Evolutionary conservation across 1,140 invertebrate species (phyloP).

Genomic region (Drosophila teissieri): DNA sequence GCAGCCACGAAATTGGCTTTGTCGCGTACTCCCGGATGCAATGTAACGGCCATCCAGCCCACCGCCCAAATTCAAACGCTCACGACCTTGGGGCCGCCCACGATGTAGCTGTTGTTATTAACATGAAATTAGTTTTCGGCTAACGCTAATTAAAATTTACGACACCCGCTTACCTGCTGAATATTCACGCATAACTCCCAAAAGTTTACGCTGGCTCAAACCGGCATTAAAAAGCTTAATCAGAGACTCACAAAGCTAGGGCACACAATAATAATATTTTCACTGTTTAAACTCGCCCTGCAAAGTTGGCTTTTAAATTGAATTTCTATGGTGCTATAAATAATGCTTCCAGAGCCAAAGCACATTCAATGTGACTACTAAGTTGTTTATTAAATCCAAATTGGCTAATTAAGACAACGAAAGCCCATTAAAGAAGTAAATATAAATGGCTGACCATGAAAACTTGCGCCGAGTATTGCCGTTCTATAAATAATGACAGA

Average conservation of each 20-base stretch:
- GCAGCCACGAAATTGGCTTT: constrained; percentile 52
- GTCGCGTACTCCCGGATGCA: constrained; percentile 45
- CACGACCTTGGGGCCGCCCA: constrained; percentile 14
- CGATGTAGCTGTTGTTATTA: constrained; percentile 58
- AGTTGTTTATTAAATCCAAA: too few relatives aligned
- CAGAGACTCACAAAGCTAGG: constrained; percentile 2
- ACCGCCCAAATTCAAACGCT: constrained; percentile 7
- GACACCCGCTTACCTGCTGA: constrained; percentile 76
- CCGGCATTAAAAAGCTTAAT: constrained; percentile 6
- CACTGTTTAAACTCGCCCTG: not conserved
- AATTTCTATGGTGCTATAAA: not conserved
- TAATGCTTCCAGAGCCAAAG: too few relatives aligned
- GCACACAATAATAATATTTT: constrained; percentile 1
- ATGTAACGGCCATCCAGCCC: constrained; percentile 17
- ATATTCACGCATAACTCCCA: constrained; percentile 51
- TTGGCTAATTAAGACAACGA: too few relatives aligned
- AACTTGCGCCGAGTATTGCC: not conserved
- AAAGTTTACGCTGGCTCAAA: constrained; percentile 33
- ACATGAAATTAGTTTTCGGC: constrained; percentile 87
- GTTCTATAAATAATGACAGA: constrained; percentile 16
- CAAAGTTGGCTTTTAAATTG: not conserved
- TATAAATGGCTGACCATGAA: constrained; percentile 9
- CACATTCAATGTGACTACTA: too few relatives aligned
- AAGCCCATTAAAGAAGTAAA: not conserved
- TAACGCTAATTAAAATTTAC: constrained; percentile 86